Conservation (phyloP, 2,797 vertebrate species). For the Periparus ater region DNA sequence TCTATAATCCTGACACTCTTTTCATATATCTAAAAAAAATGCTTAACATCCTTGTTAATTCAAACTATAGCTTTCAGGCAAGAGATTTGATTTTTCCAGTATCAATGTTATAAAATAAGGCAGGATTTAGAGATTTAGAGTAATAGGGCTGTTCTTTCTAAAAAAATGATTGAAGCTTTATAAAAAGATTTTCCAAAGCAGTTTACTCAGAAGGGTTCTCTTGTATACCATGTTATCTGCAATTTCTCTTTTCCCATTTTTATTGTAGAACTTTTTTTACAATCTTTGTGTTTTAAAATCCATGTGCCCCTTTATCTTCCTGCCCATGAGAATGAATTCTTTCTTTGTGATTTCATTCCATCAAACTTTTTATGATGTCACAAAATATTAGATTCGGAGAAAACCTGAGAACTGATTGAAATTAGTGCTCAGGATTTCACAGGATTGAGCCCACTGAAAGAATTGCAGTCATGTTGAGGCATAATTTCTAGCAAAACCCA, state of each 20-base stretch:
- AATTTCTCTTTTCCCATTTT: neutral
- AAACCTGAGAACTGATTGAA: neutral
- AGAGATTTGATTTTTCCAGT: slow-evolving; percentile 28
- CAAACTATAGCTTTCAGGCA: slow-evolving; percentile 32
- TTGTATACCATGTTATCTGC: neutral
- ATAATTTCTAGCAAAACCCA: slow-evolving; percentile 29
- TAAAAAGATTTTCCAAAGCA: neutral
- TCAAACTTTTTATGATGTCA: neutral
- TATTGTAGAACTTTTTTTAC: neutral
- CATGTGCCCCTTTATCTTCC: neutral
- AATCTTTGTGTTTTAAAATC: neutral
- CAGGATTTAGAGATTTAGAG: neutral
- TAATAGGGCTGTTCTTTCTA: neutral
- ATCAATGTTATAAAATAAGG: neutral
- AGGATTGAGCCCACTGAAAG: neutral
- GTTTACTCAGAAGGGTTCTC: neutral
- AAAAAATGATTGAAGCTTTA: neutral
- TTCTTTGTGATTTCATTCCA: neutral
- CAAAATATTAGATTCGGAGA: neutral
- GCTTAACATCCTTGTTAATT: slow-evolving; percentile 35
- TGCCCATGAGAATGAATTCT: neutral
- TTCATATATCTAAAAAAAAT: slow-evolving; percentile 45
- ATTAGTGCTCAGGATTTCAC: neutral
- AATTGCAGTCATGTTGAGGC: neutral
- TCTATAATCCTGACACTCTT: slow-evolving; percentile 71